These are phyloP conservation scores for Haliclystus octoradiatus DNA, from an alignment of 30 jellyfish, hydroid and myxozoan species.

Conservation along the genomic window DNA sequence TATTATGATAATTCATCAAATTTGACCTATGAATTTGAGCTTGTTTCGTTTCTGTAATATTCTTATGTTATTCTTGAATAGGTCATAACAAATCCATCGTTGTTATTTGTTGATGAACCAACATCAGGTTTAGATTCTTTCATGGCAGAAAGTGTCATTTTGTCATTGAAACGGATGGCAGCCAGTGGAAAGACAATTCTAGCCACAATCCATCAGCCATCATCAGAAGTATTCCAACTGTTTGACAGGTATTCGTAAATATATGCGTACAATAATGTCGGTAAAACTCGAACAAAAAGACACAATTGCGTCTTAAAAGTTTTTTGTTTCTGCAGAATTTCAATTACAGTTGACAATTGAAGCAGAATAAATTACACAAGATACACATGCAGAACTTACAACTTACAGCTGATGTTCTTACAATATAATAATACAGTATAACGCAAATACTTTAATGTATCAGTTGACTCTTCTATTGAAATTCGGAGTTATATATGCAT, in stretches of 20 bases:
- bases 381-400: too few species aligned
- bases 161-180: neutral
- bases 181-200: neutral
- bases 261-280: neutral
- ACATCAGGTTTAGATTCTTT: constrained; percentile 7
- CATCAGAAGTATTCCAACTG: neutral
- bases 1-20: too few species aligned
- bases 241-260: constrained; percentile 5
- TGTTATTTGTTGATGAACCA: constrained; percentile 10
- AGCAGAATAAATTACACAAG: too few species aligned
- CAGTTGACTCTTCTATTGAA: neutral
- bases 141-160: constrained; percentile 2
- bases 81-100: constrained; percentile 1
- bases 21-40: neutral
- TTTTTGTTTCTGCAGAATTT: too few species aligned
- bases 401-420: too few species aligned
- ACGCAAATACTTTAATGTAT: neutral
- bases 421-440: too few species aligned
- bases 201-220: constrained; percentile 10
- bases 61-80: neutral
- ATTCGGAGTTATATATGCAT: neutral
- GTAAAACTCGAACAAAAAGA: too few species aligned
- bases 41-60: neutral
- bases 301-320: too few species aligned
- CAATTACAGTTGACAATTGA: too few species aligned